Base-by-base conservation (phyloP, 2,797 vertebrate genomes). In the Menidia menidia region DNA sequence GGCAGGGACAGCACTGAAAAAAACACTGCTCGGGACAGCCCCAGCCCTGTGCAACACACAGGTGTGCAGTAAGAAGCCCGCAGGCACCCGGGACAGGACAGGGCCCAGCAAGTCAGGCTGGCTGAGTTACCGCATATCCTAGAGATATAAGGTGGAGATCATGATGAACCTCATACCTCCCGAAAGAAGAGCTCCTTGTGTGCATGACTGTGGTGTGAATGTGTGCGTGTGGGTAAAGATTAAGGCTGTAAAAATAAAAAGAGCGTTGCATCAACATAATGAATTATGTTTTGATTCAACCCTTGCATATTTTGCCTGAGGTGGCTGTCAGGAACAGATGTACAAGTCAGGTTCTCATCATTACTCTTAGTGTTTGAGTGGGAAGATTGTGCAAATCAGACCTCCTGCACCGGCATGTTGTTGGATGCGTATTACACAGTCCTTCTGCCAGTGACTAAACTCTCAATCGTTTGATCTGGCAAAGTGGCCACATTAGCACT, bases 271-370 rank as follows among this genome's bases (percentile, higher is more conserved):
- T 87, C 81, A 87, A 85, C 82, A 80, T 92, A 92, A 94, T 94
- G 91, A 94, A 92, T 94, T 92, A 90, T 91, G 89, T 92, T 90
- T 93, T 93, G 89, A 93, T 93, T 89, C 79, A 88, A 68, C 84
- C 75, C 73, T 88, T 84, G 86, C 87, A 75, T 72, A 87, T 91
- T 91, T 90, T 55, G 92, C 93, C 91, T 2, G 87, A 64, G 92
- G 93, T 92, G 82, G 75, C 87, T 91, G 84, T 89, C 88, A 88
- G 50, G 75, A 92, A 91, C 92, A 92, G 89, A 92, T 92, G 93
- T 92, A 91, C 77, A 82, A 90, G 89, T 90, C 86, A 80, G 82
- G 84, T 93, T 93, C 90, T 89, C 91, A 92, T 92, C 90, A 90
- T 92, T 89, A 88, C 73, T 60, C 87, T 85, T 88, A 78, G 78